Conservation (phyloP, 2,888 invertebrate genomes). For the Trichopoda pennipes region DNA sequence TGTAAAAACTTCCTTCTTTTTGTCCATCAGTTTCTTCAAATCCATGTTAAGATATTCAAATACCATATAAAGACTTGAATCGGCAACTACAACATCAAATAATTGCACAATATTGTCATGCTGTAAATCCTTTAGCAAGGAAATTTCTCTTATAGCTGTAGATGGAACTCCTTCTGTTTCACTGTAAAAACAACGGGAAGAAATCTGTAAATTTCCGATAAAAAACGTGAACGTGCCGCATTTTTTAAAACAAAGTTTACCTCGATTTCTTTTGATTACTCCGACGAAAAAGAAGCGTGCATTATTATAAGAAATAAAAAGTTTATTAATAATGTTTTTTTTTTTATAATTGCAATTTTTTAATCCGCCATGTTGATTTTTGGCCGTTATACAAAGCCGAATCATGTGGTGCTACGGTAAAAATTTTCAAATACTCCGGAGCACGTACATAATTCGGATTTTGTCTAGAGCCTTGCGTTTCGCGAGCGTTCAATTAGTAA, state of each 20-base stretch:
- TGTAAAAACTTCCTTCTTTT: slow-evolving; percentile 84
- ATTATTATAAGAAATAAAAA: not conserved
- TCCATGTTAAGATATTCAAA: slow-evolving; percentile 97
- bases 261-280: slow-evolving; percentile 24
- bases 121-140: slow-evolving; percentile 92
- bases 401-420: slow-evolving; percentile 87
- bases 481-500: no score
- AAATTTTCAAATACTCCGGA: slow-evolving; percentile 80
- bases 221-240: not conserved
- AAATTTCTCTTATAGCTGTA: slow-evolving; percentile 97
- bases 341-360: not conserved
- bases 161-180: slow-evolving; percentile 99
- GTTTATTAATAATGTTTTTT: not conserved
- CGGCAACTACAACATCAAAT: slow-evolving; percentile 93
- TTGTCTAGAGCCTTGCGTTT: slow-evolving; percentile 73
- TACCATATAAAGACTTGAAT: slow-evolving; percentile 93
- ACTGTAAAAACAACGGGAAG: slow-evolving; percentile 81
- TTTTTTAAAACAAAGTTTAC: slow-evolving; percentile 23
- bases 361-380: slow-evolving; percentile 17
- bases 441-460: slow-evolving; percentile 84
- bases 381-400: slow-evolving; percentile 83
- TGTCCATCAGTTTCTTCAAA: slow-evolving; percentile 93
- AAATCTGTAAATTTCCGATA: no score
- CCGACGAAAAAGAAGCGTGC: slow-evolving; percentile 16
- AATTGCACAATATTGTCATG: slow-evolving; percentile 95